phyloP scores from a whole-genome alignment of 2,888 invertebrate species.

The Hecatera dysodea region DNA sequence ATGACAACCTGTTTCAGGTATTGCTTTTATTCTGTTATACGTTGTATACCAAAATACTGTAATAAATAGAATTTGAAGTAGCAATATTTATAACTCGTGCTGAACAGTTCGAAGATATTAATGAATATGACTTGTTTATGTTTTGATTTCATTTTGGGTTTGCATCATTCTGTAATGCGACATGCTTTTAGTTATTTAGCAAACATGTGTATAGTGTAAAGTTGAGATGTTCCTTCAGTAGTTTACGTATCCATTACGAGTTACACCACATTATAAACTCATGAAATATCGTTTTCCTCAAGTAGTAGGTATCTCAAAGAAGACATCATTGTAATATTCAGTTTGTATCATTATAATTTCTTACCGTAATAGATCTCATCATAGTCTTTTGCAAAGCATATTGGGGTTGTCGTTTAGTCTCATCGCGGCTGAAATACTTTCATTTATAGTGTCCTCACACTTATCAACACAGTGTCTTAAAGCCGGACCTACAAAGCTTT shows the following conservation, averaged over 20 bases:
- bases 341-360: slow-evolving; percentile 32
- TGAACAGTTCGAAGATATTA: not conserved
- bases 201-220: slow-evolving; percentile 6
- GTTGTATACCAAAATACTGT: too few species aligned
- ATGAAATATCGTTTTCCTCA: slow-evolving; percentile 10
- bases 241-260: slow-evolving; percentile 52
- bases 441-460: not conserved
- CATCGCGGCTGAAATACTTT: slow-evolving; percentile 19
- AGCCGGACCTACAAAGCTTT: not conserved
- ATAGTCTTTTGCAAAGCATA: slow-evolving; percentile 10
- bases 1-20: too few species aligned
- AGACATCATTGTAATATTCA: slow-evolving; percentile 24
- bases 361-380: slow-evolving; percentile 26
- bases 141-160: slow-evolving; percentile 27
- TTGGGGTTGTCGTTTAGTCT: slow-evolving; percentile 26
- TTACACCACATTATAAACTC: slow-evolving; percentile 44
- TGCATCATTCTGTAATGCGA: slow-evolving; percentile 23
- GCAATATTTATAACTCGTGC: too few species aligned
- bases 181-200: slow-evolving; percentile 17
- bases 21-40: too few species aligned
- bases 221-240: slow-evolving; percentile 23
- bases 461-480: slow-evolving; percentile 15
- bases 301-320: slow-evolving; percentile 11
- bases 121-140: not conserved
- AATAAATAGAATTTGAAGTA: too few species aligned